Conservation (phyloP, 2,113 vertebrate species). For the Balaeniceps rex region DNA sequence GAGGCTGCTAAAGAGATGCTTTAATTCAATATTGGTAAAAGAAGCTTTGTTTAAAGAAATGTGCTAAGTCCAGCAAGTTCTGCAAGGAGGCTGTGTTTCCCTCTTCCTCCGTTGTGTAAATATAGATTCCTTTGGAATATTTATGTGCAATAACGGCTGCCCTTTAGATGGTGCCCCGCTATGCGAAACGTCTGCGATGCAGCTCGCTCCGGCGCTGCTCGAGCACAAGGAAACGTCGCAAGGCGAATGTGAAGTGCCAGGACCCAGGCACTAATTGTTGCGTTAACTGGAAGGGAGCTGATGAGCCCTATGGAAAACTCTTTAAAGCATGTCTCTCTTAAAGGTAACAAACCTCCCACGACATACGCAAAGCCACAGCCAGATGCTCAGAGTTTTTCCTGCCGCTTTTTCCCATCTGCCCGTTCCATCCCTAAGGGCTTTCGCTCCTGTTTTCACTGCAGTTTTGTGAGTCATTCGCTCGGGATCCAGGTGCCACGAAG, state of each 20-base stretch:
- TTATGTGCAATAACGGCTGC: not conserved
- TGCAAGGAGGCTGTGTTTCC: not conserved
- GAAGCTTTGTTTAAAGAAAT: not conserved
- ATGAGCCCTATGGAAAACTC: not conserved
- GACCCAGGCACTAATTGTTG: not conserved
- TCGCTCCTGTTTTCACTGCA: not conserved
- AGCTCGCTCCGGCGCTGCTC: rapidly evolving
- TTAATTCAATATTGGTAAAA: not conserved
- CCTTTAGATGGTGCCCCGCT: not conserved
- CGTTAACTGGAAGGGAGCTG: not conserved
- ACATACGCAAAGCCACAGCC: not conserved
- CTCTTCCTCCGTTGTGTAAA: not conserved
- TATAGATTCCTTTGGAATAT: not conserved
- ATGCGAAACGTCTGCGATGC: not conserved
- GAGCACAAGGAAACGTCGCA: not conserved
- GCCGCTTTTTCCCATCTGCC: not conserved
- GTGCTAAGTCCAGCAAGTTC: not conserved
- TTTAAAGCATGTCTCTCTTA: not conserved
- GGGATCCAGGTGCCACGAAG: not conserved
- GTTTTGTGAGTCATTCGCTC: not conserved
- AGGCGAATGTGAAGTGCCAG: not conserved
- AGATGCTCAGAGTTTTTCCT: not conserved
- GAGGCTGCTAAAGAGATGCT: not conserved
- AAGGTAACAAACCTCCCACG: not conserved
- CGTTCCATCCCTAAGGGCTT: not conserved